A percentile compares a stretch with the other conserved stretches of the same genome.
Evolutionary conservation across 2,113 vertebrate species (phyloP).

Genomic region (Hemiscyllium ocellatum): DNA sequence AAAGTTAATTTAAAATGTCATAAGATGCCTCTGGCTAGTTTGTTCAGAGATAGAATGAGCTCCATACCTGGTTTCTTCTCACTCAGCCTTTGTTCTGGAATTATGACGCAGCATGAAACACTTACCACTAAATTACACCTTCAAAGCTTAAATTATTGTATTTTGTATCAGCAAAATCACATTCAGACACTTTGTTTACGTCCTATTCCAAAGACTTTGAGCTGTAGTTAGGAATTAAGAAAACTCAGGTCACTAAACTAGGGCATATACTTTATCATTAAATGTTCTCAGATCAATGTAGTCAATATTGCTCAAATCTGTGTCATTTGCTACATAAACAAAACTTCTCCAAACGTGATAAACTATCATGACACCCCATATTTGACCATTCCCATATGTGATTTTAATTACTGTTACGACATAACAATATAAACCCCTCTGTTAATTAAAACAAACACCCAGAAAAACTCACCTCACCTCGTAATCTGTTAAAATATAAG

Average conservation of each 20-base stretch:
- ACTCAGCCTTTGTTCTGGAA: neutral
- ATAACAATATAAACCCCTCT: no score
- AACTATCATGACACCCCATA: no score
- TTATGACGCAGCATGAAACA: neutral
- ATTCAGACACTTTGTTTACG: neutral
- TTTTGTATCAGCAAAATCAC: neutral
- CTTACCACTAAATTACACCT: neutral
- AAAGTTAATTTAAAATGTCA: slow-evolving; percentile 28
- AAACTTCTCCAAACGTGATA: no score
- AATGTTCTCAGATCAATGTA: neutral
- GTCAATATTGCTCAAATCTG: neutral
- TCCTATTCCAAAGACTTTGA: neutral
- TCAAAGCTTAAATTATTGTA: neutral
- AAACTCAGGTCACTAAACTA: neutral
- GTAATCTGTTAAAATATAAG: no score
- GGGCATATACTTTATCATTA: neutral
- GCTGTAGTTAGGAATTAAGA: neutral
- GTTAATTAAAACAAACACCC: no score
- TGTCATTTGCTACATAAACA: neutral
- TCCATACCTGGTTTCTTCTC: neutral
- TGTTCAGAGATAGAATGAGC: neutral
- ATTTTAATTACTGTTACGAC: no score
- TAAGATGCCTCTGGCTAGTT: neutral
- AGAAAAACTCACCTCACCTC: no score
- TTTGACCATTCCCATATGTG: no score